Conservation (phyloP, 1,140 invertebrate genomes). For the Drosophila teissieri region DNA sequence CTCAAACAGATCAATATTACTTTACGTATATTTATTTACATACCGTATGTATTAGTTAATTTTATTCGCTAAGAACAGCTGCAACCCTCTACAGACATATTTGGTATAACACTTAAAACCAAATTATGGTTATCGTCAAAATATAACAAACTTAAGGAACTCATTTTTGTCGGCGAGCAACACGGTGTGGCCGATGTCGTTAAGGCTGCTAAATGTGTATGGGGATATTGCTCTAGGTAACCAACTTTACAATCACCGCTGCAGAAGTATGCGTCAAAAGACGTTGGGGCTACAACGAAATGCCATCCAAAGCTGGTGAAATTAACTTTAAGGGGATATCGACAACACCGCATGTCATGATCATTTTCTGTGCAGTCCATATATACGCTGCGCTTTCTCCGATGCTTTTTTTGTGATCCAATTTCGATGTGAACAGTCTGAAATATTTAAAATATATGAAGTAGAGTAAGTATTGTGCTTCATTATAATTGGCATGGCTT, state of each 20-base stretch:
- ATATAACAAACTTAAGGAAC: conserved; percentile 96
- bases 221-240: conserved; percentile 95
- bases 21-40: conserved; percentile 1
- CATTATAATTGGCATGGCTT: not conserved
- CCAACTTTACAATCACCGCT: conserved; percentile 96
- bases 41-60: conserved; percentile 1
- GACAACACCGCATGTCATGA: conserved; percentile 93
- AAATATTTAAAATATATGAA: conserved; percentile 65
- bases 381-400: conserved; percentile 88
- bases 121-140: conserved; percentile 95
- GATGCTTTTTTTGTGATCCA: conserved; percentile 87
- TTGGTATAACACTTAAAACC: conserved; percentile 93
- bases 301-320: conserved; percentile 99
- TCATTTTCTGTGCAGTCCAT: conserved; percentile 79
- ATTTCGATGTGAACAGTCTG: conserved; percentile 94
- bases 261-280: conserved; percentile 98
- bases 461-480: not conserved
- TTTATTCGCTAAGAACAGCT: conserved; percentile 91
- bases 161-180: conserved; percentile 95
- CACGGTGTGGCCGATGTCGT: conserved; percentile 91
- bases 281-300: conserved; percentile 98
- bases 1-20: not conserved
- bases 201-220: conserved; percentile 96
- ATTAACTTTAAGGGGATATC: conserved; percentile 96
- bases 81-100: conserved; percentile 97